Evolutionary conservation across 2,888 invertebrate species (phyloP).

Genomic region (Aspidiotus rigidus): DNA sequence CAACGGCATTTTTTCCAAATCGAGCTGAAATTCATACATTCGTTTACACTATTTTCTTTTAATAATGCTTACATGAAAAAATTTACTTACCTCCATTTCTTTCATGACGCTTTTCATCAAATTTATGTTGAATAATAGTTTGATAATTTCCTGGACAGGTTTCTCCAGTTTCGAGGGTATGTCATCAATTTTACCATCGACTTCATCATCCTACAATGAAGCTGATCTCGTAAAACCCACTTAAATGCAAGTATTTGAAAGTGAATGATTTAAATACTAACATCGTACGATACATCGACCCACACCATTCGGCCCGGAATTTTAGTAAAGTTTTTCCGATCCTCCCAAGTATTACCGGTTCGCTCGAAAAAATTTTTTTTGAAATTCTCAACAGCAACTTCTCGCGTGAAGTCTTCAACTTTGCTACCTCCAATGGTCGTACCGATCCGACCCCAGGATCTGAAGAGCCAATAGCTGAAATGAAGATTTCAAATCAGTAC

Average conservation of each 20-base stretch:
- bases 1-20: conserved; percentile 95
- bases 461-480: conserved; percentile 65
- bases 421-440: conserved; percentile 79
- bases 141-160: conserved; percentile 72
- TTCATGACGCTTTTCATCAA: conserved; percentile 85
- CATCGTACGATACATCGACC: conserved; percentile 79
- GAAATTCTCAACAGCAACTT: conserved; percentile 57
- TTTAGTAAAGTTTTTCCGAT: conserved; percentile 47
- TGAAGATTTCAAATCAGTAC: neutral
- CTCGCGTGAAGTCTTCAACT: conserved; percentile 46
- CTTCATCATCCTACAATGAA: conserved; percentile 5
- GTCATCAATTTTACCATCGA: neutral
- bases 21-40: conserved; percentile 50
- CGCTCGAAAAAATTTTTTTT: conserved; percentile 52
- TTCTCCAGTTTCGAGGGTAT: conserved; percentile 56
- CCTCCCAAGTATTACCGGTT: conserved; percentile 70
- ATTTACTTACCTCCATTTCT: conserved; percentile 68
- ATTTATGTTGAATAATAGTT: conserved; percentile 80
- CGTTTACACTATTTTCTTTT: neutral
- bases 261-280: conserved; percentile 30
- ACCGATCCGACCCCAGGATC: conserved; percentile 94
- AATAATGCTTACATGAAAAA: neutral
- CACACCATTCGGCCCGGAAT: conserved; percentile 69
- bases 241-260: neutral
- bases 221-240: neutral